Evolutionary conservation across 1,140 invertebrate species (phyloP).

Genomic region (Triops cancriformis): DNA sequence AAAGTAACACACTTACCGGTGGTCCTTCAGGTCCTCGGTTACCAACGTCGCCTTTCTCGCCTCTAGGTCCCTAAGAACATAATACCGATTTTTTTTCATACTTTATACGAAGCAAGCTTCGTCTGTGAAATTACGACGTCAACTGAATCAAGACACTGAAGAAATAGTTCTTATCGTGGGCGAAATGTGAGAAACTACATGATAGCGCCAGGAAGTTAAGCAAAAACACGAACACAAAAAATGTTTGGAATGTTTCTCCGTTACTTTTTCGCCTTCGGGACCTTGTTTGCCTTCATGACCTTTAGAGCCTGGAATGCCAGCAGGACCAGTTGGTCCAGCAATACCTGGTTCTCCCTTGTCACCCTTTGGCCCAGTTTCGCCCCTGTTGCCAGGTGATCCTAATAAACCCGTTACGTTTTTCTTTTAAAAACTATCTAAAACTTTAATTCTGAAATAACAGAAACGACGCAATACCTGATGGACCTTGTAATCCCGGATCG

Average conservation of each 20-base stretch:
- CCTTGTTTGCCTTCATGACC: slow-evolving; percentile 28
- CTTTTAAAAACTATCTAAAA: not conserved
- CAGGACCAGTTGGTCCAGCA: slow-evolving; percentile 27
- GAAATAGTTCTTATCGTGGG: no score
- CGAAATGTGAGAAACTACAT: no score
- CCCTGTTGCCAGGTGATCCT: slow-evolving; percentile 13
- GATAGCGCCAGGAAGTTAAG: no score
- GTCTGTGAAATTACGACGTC: no score
- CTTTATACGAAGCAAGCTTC: no score
- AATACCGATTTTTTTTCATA: no score
- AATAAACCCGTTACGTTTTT: not conserved
- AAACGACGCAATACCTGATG: not conserved
- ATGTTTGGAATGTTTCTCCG: not conserved
- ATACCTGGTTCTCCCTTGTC: slow-evolving; percentile 33
- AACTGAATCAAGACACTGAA: no score
- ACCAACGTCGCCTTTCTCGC: slow-evolving; percentile 37
- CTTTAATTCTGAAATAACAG: no score
- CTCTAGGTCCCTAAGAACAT: slow-evolving; percentile 31
- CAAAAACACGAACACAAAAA: no score
- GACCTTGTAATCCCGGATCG: slow-evolving; percentile 25
- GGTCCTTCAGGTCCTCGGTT: slow-evolving; percentile 37
- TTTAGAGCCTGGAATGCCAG: slow-evolving; percentile 26
- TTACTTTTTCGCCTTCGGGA: slow-evolving; percentile 27
- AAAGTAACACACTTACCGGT: slow-evolving; percentile 27
- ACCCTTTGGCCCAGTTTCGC: slow-evolving; percentile 34